Conservation (phyloP, 30 jellyfish, hydroid and myxozoan species). For the Cassiopea andromeda region DNA sequence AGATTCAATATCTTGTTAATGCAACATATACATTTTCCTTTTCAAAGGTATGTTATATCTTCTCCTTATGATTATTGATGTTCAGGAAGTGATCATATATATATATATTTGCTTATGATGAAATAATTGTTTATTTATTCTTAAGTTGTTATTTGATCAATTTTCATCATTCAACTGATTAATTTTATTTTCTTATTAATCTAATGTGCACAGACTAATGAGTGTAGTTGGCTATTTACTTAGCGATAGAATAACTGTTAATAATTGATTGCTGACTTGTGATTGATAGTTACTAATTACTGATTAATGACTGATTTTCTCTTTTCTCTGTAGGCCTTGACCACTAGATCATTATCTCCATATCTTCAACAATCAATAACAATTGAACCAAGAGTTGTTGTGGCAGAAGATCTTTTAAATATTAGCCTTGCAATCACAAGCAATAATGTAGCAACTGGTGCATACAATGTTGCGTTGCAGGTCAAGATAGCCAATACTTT, state of each 20-base stretch:
- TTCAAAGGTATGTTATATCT: not conserved
- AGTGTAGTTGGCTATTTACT: not conserved
- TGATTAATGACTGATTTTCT: not conserved
- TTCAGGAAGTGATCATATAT: too few relatives aligned
- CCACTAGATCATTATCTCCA: not conserved
- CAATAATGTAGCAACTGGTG: not conserved
- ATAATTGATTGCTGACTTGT: not conserved
- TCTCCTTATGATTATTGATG: not conserved
- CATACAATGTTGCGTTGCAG: not conserved
- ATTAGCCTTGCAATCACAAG: not conserved
- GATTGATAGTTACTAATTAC: not conserved
- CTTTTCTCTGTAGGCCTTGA: slow-evolving; percentile 1
- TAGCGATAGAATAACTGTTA: not conserved
- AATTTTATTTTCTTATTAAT: too few relatives aligned
- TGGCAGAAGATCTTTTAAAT: slow-evolving; percentile 14
- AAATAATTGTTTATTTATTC: too few relatives aligned
- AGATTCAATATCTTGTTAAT: slow-evolving; percentile 4
- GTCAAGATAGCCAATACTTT: not conserved
- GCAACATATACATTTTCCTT: not conserved
- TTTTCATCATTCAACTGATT: too few relatives aligned
- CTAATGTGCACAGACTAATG: not conserved
- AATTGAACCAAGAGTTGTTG: not conserved
- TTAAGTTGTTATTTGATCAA: too few relatives aligned
- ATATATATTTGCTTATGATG: too few relatives aligned
- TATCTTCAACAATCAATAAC: not conserved